Percentiles rank a stretch among this genome's conserved stretches.
phyloP scores from a whole-genome alignment of 2,888 invertebrate species.

The Megamerina dolium region DNA sequence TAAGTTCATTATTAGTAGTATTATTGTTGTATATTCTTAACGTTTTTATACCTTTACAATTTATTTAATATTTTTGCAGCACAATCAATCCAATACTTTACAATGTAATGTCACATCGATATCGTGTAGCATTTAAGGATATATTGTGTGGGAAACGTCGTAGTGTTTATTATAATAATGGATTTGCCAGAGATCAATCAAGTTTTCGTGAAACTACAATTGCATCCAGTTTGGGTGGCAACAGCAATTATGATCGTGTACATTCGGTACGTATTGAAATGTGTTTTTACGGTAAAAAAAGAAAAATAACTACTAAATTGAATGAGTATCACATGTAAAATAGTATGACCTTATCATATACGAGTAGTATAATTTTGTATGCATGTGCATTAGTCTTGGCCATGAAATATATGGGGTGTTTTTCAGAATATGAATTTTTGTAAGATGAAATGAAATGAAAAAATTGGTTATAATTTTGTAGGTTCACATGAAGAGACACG shows the following conservation, averaged over 20 bases:
- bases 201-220: constrained; percentile 58
- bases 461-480: no score
- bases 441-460: no score
- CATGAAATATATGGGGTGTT: no score
- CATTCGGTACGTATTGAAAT: constrained; percentile 29
- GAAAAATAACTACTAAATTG: no score
- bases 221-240: constrained; percentile 29
- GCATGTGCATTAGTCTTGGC: no score
- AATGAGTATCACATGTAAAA: no score
- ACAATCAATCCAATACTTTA: constrained; percentile 83
- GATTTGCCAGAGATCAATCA: constrained; percentile 56
- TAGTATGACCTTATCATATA: no score
- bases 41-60: not conserved
- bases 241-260: constrained; percentile 31
- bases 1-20: not conserved
- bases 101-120: constrained; percentile 74
- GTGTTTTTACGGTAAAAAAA: no score
- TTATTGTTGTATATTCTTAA: constrained; percentile 1
- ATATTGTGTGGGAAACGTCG: constrained; percentile 61
- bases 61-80: constrained; percentile 41
- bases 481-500: no score
- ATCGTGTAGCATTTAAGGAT: constrained; percentile 70
- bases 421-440: no score
- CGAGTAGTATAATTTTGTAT: no score
- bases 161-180: constrained; percentile 48